Evolutionary conservation across 2,888 invertebrate species (phyloP).

Genomic region (Vandiemenella viatica): DNA sequence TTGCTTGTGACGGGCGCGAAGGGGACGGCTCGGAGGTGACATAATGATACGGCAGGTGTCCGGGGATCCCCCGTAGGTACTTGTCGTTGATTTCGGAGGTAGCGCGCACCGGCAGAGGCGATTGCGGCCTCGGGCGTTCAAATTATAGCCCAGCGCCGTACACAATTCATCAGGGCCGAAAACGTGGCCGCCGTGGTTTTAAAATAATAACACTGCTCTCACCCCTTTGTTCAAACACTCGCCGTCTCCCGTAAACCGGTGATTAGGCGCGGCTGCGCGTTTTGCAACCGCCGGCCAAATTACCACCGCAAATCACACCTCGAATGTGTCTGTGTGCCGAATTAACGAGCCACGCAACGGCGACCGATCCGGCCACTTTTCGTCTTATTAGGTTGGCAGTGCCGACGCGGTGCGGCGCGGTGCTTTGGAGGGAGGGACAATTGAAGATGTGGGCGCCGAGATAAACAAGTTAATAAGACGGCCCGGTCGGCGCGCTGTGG

Average conservation of each 20-base stretch:
- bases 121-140: not conserved
- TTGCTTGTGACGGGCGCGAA: no score
- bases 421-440: no score
- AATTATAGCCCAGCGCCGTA: not conserved
- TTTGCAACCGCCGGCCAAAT: not conserved
- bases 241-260: not conserved
- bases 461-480: no score
- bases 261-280: not conserved
- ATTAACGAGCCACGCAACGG: not conserved
- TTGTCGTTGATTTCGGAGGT: no score
- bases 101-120: not conserved
- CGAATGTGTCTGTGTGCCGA: not conserved
- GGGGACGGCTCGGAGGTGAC: no score
- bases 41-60: no score
- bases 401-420: no score
- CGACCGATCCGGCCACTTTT: no score
- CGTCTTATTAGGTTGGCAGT: no score
- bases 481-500: no score
- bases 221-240: not conserved
- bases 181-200: not conserved
- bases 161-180: not conserved
- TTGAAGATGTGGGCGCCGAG: no score
- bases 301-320: not conserved
- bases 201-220: not conserved
- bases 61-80: no score